These are phyloP conservation scores for Columba janthina DNA, from an alignment of 2,113 vertebrate genomes.

Conservation along the genomic window DNA sequence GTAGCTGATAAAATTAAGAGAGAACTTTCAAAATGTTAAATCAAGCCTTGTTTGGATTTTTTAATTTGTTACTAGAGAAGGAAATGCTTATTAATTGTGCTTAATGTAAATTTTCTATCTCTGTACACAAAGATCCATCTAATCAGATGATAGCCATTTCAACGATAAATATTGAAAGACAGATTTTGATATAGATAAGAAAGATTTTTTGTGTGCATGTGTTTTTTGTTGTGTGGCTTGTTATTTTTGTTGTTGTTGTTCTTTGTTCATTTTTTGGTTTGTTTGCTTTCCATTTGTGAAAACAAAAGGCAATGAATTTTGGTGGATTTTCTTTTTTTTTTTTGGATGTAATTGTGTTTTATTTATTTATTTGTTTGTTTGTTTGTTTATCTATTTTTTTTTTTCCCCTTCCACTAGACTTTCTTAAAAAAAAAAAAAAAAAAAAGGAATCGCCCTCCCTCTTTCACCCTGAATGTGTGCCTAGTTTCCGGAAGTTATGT, in stretches of 20 bases:
- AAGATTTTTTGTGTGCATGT: background rate
- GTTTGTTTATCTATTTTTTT: no score
- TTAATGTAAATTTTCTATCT: background rate
- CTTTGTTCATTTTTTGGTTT: no score
- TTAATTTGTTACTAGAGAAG: background rate
- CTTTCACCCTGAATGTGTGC: background rate
- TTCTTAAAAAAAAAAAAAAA: background rate
- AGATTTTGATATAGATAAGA: background rate
- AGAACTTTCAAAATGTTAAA: background rate
- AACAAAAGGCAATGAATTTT: background rate
- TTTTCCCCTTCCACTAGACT: background rate
- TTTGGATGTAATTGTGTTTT: no score
- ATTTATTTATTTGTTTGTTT: no score
- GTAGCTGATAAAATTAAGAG: background rate
- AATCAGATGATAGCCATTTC: background rate
- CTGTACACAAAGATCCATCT: background rate
- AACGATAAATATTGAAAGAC: background rate
- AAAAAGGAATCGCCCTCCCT: fast-evolving
- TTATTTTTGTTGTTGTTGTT: no score
- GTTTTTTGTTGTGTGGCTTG: no score
- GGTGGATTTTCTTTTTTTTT: background rate
- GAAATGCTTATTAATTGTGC: background rate
- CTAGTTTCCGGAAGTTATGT: background rate
- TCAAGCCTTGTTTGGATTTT: fast-evolving
- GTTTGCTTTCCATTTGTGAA: background rate